Percentiles rank a stretch among this genome's conserved stretches.
These are phyloP conservation scores for Camptogramma bilineatum DNA, from an alignment of 2,888 invertebrate genomes.

Conservation along the genomic window DNA sequence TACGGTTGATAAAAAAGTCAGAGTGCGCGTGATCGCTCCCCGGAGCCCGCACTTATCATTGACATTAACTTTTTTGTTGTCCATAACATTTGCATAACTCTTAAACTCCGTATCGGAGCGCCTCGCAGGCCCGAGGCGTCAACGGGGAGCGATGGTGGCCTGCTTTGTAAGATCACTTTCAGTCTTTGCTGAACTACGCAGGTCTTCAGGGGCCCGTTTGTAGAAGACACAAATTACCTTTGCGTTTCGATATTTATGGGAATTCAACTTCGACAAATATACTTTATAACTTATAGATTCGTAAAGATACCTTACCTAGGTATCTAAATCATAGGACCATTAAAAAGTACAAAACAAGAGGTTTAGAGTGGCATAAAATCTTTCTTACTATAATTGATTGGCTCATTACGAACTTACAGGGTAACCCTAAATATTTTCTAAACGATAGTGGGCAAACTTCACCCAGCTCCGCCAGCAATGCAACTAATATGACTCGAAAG, in stretches of 20 bases:
- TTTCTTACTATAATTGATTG: too few species aligned
- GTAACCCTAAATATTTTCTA: too few species aligned
- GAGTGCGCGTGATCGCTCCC: constrained; percentile 71
- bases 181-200: constrained; percentile 68
- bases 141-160: constrained; percentile 65
- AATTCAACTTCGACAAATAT: constrained; percentile 1
- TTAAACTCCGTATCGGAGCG: constrained; percentile 74
- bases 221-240: constrained; percentile 11
- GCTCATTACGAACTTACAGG: too few species aligned
- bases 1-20: constrained; percentile 52
- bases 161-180: constrained; percentile 84
- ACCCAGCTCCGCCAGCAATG: too few species aligned
- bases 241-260: neutral
- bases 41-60: constrained; percentile 80
- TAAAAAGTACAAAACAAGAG: too few species aligned
- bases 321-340: too few species aligned
- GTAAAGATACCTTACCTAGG: too few species aligned
- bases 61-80: constrained; percentile 85
- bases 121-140: constrained; percentile 72
- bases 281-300: too few species aligned
- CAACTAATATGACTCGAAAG: too few species aligned
- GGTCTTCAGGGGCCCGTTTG: constrained; percentile 68
- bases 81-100: constrained; percentile 86
- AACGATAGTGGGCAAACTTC: too few species aligned
- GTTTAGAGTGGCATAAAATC: too few species aligned